Percentiles rank a stretch among this genome's conserved stretches.
Evolutionary conservation across 2,113 vertebrate genomes (phyloP).

Genomic region (Tapirus terrestris): DNA sequence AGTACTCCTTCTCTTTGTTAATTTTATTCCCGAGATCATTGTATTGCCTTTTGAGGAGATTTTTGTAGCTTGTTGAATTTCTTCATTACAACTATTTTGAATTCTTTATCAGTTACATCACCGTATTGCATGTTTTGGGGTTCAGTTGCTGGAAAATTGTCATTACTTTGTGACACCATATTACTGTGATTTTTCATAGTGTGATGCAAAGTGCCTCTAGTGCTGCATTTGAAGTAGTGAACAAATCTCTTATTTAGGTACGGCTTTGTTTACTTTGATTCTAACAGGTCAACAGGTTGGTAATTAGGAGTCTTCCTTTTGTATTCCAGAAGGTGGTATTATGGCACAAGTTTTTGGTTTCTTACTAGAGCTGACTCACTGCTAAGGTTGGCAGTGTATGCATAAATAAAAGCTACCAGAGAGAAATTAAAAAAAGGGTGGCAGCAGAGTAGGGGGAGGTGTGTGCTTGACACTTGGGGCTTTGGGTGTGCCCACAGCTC

Average conservation of each 20-base stretch:
- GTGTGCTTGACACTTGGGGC: not conserved
- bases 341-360: not conserved
- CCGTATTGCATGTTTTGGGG: not conserved
- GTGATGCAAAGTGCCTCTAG: not conserved
- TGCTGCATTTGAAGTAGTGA: not conserved
- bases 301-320: not conserved
- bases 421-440: not conserved
- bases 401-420: not conserved
- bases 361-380: not conserved
- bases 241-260: not conserved
- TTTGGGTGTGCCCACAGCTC: not conserved
- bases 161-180: not conserved
- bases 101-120: not conserved
- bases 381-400: not conserved
- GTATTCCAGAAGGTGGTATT: not conserved
- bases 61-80: conserved; percentile 3
- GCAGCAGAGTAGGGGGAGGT: not conserved
- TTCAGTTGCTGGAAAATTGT: not conserved
- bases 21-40: not conserved
- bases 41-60: not conserved
- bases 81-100: not conserved
- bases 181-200: not conserved
- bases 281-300: not conserved
- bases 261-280: not conserved
- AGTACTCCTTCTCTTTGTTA: not conserved